Base-by-base conservation (phyloP, 2,888 invertebrate species). In the Xestobium rufovillosum region DNA sequence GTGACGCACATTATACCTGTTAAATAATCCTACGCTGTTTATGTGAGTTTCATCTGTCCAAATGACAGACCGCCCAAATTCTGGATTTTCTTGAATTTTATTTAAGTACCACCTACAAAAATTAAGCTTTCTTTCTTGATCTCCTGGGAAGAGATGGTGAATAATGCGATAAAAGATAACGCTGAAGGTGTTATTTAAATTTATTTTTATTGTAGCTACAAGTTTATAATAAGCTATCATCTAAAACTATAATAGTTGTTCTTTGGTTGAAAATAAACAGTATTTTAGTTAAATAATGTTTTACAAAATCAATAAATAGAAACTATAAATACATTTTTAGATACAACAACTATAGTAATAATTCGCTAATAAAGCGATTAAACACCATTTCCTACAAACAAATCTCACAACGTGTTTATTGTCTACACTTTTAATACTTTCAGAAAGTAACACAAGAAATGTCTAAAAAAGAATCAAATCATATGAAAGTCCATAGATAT, bases 341-440 rank as follows among this genome's bases (percentile, higher is more conserved):
- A 48, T 48, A 44, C 52, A 54, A 54, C 53, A 55, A 53, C 52
- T 53, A 55, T 52, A 48, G 48, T 50, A 49, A n/a, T n/a, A n/a
- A n/a, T n/a, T 44, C 51, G 52, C 51, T 50, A 48, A 33, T 39
- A 42, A 51, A 53, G 55, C 50, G 50, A 41, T 49, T 48, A 48
- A 53, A 55, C 52, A 53, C 53, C 51, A 51, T 47, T 43, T 41
- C 48, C 50, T 55, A 55, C 53, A 53, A 57, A 59, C 49, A 51
- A 55, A 51, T 47, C 52, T 55, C 55, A 56, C 52, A 59, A 55
- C 51, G 54, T 50, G 49, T 53, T 56, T 61, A 61, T 61, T 61
- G 61, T 61, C 61, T 60, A 60, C 59, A 60, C 55, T 59, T 59
- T 54, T 53, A 57, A 55, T 50, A 51, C 52, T 53, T 51, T 50